phyloP scores from a whole-genome alignment of 2,888 invertebrate species.

The Ophion costatus region DNA sequence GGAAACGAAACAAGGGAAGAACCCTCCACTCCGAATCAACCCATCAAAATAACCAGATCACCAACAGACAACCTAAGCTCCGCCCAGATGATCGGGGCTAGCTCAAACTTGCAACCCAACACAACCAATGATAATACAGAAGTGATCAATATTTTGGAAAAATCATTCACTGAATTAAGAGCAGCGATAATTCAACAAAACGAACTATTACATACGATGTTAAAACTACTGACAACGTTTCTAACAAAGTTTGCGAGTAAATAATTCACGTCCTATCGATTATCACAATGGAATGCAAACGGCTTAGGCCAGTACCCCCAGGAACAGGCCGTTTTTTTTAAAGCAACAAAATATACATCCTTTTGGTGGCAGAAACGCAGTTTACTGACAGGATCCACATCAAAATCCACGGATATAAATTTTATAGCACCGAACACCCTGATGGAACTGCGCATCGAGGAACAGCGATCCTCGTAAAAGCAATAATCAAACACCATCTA shows the following conservation, averaged over 20 bases:
- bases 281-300: background rate
- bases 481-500: no score
- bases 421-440: no score
- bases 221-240: conserved; percentile 15
- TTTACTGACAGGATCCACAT: no score
- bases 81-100: background rate
- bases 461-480: no score
- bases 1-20: background rate
- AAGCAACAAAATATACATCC: no score
- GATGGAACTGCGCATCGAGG: no score
- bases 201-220: conserved; percentile 7
- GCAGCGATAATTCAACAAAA: conserved; percentile 22
- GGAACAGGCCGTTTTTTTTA: background rate
- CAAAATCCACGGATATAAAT: no score
- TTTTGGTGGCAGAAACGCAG: no score
- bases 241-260: conserved; percentile 15
- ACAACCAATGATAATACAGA: background rate
- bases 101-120: background rate
- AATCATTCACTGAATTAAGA: conserved; percentile 33
- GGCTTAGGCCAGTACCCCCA: background rate
- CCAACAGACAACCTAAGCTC: conserved; percentile 8
- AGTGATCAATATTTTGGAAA: background rate
- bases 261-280: background rate
- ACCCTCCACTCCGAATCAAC: background rate
- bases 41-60: background rate